These are phyloP conservation scores for Chrysolina haemoptera DNA, from an alignment of 2,888 invertebrate genomes.

Conservation along the genomic window DNA sequence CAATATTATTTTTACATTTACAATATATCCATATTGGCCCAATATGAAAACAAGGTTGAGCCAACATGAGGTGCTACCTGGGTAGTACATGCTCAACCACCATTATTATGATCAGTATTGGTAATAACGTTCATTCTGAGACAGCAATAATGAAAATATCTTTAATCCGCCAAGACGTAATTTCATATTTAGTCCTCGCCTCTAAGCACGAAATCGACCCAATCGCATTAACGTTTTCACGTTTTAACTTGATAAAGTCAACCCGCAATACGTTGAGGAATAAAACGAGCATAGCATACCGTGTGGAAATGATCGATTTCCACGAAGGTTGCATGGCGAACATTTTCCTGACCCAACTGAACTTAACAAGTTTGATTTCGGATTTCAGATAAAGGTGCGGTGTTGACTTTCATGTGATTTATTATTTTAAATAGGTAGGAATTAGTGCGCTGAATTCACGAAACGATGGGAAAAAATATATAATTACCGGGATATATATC, in stretches of 20 bases:
- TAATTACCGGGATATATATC: slow-evolving; percentile 3
- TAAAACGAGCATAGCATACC: slow-evolving; percentile 25
- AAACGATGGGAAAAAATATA: not conserved
- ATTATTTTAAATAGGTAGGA: slow-evolving; percentile 52
- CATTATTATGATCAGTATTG: too few relatives aligned
- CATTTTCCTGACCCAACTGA: slow-evolving; percentile 55
- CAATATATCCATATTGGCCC: too few relatives aligned
- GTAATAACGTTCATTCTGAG: too few relatives aligned
- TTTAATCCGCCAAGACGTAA: not conserved
- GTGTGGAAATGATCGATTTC: slow-evolving; percentile 51
- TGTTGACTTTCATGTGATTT: slow-evolving; percentile 60
- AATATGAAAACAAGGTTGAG: too few relatives aligned
- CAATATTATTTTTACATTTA: too few relatives aligned
- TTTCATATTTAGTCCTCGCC: not conserved
- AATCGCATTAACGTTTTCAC: slow-evolving; percentile 21
- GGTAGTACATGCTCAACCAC: too few relatives aligned
- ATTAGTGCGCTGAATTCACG: slow-evolving; percentile 16
- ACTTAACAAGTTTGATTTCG: slow-evolving; percentile 61
- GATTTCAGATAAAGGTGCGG: slow-evolving; percentile 58
- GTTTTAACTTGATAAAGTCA: slow-evolving; percentile 14
- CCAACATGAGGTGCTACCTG: too few relatives aligned
- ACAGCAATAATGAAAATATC: not conserved
- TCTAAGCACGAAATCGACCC: slow-evolving; percentile 1
- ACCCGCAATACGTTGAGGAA: slow-evolving; percentile 16
- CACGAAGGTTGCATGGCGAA: slow-evolving; percentile 53